Evolutionary conservation across 2,888 invertebrate species (phyloP), one percentile per base, ranked within the genome.

Genomic region (Tinea trinotella): DNA sequence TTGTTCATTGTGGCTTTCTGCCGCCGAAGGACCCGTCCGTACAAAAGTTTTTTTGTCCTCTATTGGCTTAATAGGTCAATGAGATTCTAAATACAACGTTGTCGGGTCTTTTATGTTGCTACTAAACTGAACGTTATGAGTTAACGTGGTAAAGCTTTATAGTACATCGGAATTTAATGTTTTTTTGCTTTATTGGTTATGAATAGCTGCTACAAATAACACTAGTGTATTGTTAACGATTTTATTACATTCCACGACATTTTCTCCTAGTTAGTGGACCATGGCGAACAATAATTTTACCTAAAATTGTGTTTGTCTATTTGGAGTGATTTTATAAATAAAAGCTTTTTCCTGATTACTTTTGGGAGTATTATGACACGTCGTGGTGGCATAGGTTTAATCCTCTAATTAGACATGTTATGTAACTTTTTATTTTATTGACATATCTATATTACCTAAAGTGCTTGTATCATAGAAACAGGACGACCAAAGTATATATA

Each of bases 1-100:
- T 69, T 70, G 68, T 68, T 62, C 62, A 64, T 64, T 62, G 62
- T 61, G 59, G 59, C 65, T 65, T 68, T 74, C 67, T 71, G 65
- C 68, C 50, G 12, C 24, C 12, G 13, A 13, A 48, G 20, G 48
- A n/a, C n/a, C 19, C 13, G 17, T 24, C 12, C 50, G n/a, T 13
- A 50, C 50, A 50, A 50, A 50, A 50, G 24, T 50, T 50, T n/a
- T 62, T 68, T 59, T 60, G 62, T 66, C 60, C 64, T 67, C 64
- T 65, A 65, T 65, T 60, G 59, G 60, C 61, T 64, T 62, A 70
- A 66, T 68, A 65, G 65, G 52, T 55, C 49, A 52, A 49, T 54
- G 22, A 46, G 22, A 30, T 44, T 50, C 50, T 50, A 24, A 50
- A 50, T 19, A 46, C n/a, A 17, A 15, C 17, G 7, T 12, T 3